Evolutionary conservation across 53 echinoderm and acorn worm genomes (phyloP), one percentile per base, ranked within the genome.

Genomic region (Arbacia lixula): DNA sequence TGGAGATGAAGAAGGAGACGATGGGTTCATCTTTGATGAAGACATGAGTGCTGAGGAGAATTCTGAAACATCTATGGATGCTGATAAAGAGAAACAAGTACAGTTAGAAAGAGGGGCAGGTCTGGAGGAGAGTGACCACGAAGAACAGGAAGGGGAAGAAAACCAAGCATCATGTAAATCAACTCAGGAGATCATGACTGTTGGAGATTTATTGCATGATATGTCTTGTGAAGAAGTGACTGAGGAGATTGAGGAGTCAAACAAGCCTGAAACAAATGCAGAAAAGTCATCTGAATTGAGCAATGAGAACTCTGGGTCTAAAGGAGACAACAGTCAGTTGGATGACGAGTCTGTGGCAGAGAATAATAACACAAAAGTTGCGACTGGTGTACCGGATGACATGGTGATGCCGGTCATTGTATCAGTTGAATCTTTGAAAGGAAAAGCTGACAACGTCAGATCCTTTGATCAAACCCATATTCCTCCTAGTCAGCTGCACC

Each of bases 141-240:
- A 46, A 46, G 46, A 46, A 46, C 8, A 46, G 8, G 14, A 46
- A 10, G 46, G 14, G 46, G 46, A 46, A 46, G 46, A 8, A 14
- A n/a, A n/a, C n/a, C n/a, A n/a, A n/a, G 8, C 46, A 10, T 10
- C 46, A 46, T 8, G 14, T 10, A 46, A 46, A 46, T 14, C 46
- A 8, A 46, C 8, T 46, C 46, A 10, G 8, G 27, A 30, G 2
- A 53, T 74, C 24, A 81, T 30, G 51, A 81, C 82, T 31, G 82
- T 81, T 22, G 49, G 64, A 16, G 82, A 81, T 51, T 81, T 81
- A 39, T 51, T 81, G 19, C 34, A 63, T 11, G 82, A 81, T 41
- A 81, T 81, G 82, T 63, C 82, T 1, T 81, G 82, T 81, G 82
- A 87, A 63, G 84, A 91, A 35, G 74, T 71, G 9, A 55, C 77